Evolutionary conservation across 1,140 invertebrate genomes (phyloP), one percentile per base, ranked within the genome.

Genomic region (Drosophila paulistorum): DNA sequence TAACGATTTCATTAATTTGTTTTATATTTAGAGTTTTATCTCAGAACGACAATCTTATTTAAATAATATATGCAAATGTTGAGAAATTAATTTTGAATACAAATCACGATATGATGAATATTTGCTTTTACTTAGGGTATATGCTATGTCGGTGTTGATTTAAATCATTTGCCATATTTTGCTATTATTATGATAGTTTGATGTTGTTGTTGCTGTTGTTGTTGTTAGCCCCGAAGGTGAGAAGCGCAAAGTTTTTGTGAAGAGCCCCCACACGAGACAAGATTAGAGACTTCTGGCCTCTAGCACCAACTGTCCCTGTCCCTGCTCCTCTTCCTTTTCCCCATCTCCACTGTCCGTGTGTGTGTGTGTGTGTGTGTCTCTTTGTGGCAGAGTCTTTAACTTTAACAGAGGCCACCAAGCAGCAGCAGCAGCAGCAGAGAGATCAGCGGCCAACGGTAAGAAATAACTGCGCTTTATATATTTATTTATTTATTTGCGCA

Each of bases 381-480:
- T 9, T 11, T 10, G 45, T 48, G 45, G 45, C 45, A 48, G 9
- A n/a, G 42, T 48, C 45, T 48, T 48, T 23, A 51, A n/a, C 45
- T 59, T 59, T 35, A 30, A 30, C 77, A 77, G 48, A 69, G 76
- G 65, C 68, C 66, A 65, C 48, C 51, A 85, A 79, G 23, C 13
- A n/a, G 39, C 13, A n/a, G 23, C 59, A 39, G 23, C 17, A 17
- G 17, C 17, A 17, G 17, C 17, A 17, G 17, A 60, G 11, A 60
- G 23, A 66, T 51, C 45, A 51, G 45, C 17, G 67, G 54, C 54
- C 37, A 81, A 85, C 81, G 67, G 73, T 74, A 75, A 73, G 67
- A 81, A 68, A 79, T 76, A 79, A 74, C 81, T 86, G 83, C 73
- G 83, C 55, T 89, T 83, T 60, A 26, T 39, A 37, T 66, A 26